These are phyloP conservation scores for Orchestes rusci DNA, from an alignment of 2,888 invertebrate genomes.

Conservation along the genomic window DNA sequence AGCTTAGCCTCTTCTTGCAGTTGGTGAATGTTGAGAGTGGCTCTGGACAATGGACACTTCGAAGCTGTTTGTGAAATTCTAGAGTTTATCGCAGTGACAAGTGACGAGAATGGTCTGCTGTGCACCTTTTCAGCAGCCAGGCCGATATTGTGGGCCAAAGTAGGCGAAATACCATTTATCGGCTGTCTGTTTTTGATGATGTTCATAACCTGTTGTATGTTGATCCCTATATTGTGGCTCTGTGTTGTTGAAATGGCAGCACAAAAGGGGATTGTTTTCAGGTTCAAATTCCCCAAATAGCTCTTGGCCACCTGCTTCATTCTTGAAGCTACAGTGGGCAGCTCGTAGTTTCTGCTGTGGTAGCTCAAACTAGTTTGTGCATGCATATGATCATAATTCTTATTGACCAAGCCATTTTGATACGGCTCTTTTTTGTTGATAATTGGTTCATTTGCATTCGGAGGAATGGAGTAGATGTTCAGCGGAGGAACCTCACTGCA, in stretches of 20 bases:
- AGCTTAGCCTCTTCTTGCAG: conserved; percentile 41
- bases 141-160: conserved; percentile 43
- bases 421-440: not conserved
- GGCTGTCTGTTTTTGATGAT: conserved; percentile 31
- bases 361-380: conserved; percentile 23
- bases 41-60: conserved; percentile 37
- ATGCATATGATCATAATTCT: not conserved
- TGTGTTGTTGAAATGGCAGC: conserved; percentile 54
- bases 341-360: conserved; percentile 48
- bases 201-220: conserved; percentile 55
- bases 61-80: conserved; percentile 20
- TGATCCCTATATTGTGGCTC: conserved; percentile 58
- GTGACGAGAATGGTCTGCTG: conserved; percentile 34
- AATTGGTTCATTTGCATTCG: conserved; percentile 1
- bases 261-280: conserved; percentile 52
- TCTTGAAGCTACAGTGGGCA: conserved; percentile 59
- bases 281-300: conserved; percentile 43
- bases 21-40: conserved; percentile 38
- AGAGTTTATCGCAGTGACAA: conserved; percentile 39
- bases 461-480: conserved; percentile 19
- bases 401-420: not conserved
- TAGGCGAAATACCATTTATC: conserved; percentile 41
- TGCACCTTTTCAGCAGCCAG: conserved; percentile 40
- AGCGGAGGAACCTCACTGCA: conserved; percentile 24
- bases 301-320: conserved; percentile 55